Conservation (phyloP, 2,888 invertebrate species). For the Sussaba pulchella region DNA sequence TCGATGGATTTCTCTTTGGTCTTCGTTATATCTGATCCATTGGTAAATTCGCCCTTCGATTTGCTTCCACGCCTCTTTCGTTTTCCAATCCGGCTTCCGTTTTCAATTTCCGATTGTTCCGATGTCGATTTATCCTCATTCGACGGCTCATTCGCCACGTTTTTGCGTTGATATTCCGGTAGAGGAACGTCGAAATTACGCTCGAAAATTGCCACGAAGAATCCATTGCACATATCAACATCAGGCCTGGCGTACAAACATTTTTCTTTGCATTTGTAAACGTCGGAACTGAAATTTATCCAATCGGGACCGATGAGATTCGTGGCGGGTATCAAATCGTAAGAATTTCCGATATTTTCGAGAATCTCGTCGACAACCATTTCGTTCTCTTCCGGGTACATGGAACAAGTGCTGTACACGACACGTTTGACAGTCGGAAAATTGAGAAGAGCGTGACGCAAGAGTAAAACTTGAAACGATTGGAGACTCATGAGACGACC, state of each 20-base stretch:
- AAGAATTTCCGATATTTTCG: constrained; percentile 83
- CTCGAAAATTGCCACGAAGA: constrained; percentile 97
- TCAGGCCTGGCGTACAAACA: constrained; percentile 93
- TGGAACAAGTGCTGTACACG: constrained; percentile 98
- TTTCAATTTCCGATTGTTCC: neutral
- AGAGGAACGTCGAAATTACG: constrained; percentile 81
- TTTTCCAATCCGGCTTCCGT: constrained; percentile 38
- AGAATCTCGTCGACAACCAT: constrained; percentile 91
- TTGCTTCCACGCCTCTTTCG: constrained; percentile 64
- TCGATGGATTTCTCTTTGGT: no score
- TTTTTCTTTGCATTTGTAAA: constrained; percentile 88
- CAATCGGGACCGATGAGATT: constrained; percentile 88
- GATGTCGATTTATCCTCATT: constrained; percentile 11
- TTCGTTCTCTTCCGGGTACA: constrained; percentile 96
- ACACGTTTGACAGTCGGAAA: constrained; percentile 94
- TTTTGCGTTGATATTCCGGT: constrained; percentile 70
- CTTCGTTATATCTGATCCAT: constrained; percentile 6
- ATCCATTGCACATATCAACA: constrained; percentile 94
- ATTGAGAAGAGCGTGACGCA: constrained; percentile 93
- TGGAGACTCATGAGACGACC: constrained; percentile 88
- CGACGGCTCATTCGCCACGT: neutral
- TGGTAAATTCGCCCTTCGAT: constrained; percentile 41
- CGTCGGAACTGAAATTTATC: constrained; percentile 88
- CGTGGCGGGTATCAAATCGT: constrained; percentile 88
- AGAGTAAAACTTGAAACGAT: constrained; percentile 92